Evolutionary conservation across 2,888 invertebrate species (phyloP).

Genomic region (Drosophila cyrtoloma): DNA sequence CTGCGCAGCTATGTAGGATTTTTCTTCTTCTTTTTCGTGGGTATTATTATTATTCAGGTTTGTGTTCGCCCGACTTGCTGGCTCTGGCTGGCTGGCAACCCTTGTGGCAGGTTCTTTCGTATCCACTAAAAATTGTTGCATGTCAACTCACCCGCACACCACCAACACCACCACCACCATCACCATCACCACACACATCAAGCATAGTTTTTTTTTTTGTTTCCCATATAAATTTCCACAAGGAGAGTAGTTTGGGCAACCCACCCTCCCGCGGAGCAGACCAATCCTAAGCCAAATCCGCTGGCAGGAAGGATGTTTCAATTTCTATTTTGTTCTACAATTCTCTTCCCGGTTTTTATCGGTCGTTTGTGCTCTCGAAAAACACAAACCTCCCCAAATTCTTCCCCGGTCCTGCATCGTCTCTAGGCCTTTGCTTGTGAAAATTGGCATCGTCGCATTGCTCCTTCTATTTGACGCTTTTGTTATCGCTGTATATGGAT

Average conservation of each 20-base stretch:
- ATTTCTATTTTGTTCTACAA: slow-evolving; percentile 79
- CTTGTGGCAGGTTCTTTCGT: slow-evolving; percentile 77
- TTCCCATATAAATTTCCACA: slow-evolving; percentile 53
- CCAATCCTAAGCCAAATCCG: slow-evolving; percentile 22
- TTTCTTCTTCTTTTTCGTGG: slow-evolving; percentile 13
- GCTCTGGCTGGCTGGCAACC: slow-evolving; percentile 55
- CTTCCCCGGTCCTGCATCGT: slow-evolving; percentile 4
- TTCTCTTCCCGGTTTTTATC: slow-evolving; percentile 75
- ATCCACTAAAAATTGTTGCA: slow-evolving; percentile 72
- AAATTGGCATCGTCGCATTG: slow-evolving; percentile 68
- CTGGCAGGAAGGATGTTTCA: slow-evolving; percentile 79
- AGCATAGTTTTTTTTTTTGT: slow-evolving; percentile 49
- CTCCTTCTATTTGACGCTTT: slow-evolving; percentile 26
- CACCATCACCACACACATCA: slow-evolving; percentile 14
- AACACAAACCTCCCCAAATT: slow-evolving; percentile 60
- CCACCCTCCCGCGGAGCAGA: slow-evolving; percentile 26
- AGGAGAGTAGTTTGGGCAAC: slow-evolving; percentile 56
- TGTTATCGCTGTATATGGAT: slow-evolving; percentile 33
- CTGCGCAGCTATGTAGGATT: slow-evolving; percentile 25
- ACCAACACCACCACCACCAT: slow-evolving; percentile 20
- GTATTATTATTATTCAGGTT: slow-evolving; percentile 56
- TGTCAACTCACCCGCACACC: slow-evolving; percentile 54
- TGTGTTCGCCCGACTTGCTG: slow-evolving; percentile 26
- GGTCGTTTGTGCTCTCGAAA: slow-evolving; percentile 52
- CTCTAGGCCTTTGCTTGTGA: slow-evolving; percentile 50